Conservation (phyloP, 2,113 vertebrate species). For the Gavialis gangeticus region DNA sequence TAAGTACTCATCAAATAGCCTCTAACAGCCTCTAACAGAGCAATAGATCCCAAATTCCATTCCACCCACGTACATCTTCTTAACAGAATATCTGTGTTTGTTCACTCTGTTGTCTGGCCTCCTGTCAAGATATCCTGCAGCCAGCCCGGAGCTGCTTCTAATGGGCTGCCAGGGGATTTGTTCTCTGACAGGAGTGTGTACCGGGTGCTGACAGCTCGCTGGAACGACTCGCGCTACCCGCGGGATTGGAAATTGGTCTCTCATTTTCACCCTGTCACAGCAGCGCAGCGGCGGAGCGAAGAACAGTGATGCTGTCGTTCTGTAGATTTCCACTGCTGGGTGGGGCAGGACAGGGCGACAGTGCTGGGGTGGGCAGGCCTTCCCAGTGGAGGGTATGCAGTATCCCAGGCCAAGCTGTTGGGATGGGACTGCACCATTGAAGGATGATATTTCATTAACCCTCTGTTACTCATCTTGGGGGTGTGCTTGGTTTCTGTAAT, state of each 20-base stretch:
- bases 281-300: not conserved
- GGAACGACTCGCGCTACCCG: fast-evolving
- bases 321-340: not conserved
- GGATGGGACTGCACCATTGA: not conserved
- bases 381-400: not conserved
- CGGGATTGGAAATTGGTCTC: not conserved
- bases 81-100: not conserved
- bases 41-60: conserved; percentile 5
- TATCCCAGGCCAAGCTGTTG: not conserved
- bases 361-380: not conserved
- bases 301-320: conserved; percentile 2
- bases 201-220: conserved; percentile 45
- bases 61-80: conserved; percentile 3
- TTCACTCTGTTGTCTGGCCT: not conserved
- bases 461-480: not conserved
- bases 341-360: not conserved
- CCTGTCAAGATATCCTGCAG: conserved; percentile 51
- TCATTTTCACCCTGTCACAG: not conserved
- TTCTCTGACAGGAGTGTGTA: not conserved
- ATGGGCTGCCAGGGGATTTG: conserved; percentile 54
- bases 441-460: not conserved
- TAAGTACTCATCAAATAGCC: not conserved
- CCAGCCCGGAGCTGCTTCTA: conserved; percentile 52
- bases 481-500: not conserved
- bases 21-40: not conserved